These are phyloP conservation scores for Sebastolobus altivelis DNA, from an alignment of 2,797 vertebrate genomes.

Conservation along the genomic window DNA sequence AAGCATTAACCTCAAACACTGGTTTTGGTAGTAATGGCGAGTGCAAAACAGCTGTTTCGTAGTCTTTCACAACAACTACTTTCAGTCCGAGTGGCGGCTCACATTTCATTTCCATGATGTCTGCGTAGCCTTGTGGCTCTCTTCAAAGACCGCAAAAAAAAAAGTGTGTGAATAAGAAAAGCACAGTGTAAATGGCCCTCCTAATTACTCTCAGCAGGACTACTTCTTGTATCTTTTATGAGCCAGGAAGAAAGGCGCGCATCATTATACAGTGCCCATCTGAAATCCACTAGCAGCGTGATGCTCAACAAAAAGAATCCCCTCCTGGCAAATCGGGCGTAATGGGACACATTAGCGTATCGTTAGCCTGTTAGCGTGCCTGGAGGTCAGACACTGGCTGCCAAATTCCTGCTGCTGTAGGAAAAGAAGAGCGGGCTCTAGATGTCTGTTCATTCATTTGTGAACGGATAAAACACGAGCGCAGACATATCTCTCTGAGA, in stretches of 20 bases:
- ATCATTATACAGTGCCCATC: constrained; percentile 84
- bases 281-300: constrained; percentile 80
- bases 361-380: constrained; percentile 85
- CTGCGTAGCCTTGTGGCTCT: constrained; percentile 71
- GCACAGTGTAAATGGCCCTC: constrained; percentile 81
- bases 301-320: constrained; percentile 86
- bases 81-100: constrained; percentile 56
- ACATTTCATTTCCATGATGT: constrained; percentile 70
- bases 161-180: constrained; percentile 81
- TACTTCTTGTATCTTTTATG: constrained; percentile 83
- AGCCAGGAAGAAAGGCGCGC: constrained; percentile 82
- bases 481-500: constrained; percentile 29
- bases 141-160: constrained; percentile 77
- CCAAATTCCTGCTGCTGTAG: constrained; percentile 74
- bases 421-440: constrained; percentile 60
- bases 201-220: constrained; percentile 88
- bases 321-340: constrained; percentile 84
- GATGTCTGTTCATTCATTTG: constrained; percentile 73
- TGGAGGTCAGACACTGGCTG: constrained; percentile 81
- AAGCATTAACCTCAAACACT: constrained; percentile 45
- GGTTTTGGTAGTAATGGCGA: constrained; percentile 45
- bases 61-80: constrained; percentile 46
- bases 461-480: constrained; percentile 60
- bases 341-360: constrained; percentile 88
- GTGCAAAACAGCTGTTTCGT: constrained; percentile 60